phyloP scores from a whole-genome alignment of 2,888 invertebrate genomes.

The Molanna angustata region DNA sequence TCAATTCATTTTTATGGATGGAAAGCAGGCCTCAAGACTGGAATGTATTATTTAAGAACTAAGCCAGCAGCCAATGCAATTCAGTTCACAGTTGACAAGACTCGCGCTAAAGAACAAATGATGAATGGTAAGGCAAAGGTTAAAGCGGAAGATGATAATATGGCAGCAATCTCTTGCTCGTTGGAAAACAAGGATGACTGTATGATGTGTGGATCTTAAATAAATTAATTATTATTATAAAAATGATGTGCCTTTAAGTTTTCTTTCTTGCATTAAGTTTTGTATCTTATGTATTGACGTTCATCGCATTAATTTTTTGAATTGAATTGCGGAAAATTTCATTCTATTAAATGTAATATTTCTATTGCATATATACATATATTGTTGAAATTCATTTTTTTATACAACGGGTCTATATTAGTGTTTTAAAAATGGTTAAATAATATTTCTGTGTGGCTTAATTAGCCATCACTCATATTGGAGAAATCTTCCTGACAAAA shows the following conservation, averaged over 20 bases:
- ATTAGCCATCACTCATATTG: too few relatives aligned
- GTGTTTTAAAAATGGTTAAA: too few relatives aligned
- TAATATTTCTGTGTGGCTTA: too few relatives aligned
- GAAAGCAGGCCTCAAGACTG: conserved; percentile 96
- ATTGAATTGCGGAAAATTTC: too few relatives aligned
- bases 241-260: too few relatives aligned
- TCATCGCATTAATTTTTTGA: too few relatives aligned
- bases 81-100: conserved; percentile 96
- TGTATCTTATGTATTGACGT: too few relatives aligned
- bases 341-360: too few relatives aligned
- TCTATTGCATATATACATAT: too few relatives aligned
- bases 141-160: conserved; percentile 50
- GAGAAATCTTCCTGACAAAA: too few relatives aligned
- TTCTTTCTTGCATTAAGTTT: background rate
- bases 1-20: conserved; percentile 99
- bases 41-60: conserved; percentile 97
- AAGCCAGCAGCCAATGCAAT: conserved; percentile 96
- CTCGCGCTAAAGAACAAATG: conserved; percentile 39
- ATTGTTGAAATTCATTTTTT: too few relatives aligned
- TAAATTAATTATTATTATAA: background rate
- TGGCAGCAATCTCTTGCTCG: conserved; percentile 82
- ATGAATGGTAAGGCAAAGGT: conserved; percentile 37
- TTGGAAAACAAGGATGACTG: conserved; percentile 85
- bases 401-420: too few relatives aligned
- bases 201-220: conserved; percentile 79